A percentile compares a stretch with the other conserved stretches of the same genome.
Conservation (phyloP, 2,113 vertebrate genomes). For the Misgurnus mizolepis region DNA sequence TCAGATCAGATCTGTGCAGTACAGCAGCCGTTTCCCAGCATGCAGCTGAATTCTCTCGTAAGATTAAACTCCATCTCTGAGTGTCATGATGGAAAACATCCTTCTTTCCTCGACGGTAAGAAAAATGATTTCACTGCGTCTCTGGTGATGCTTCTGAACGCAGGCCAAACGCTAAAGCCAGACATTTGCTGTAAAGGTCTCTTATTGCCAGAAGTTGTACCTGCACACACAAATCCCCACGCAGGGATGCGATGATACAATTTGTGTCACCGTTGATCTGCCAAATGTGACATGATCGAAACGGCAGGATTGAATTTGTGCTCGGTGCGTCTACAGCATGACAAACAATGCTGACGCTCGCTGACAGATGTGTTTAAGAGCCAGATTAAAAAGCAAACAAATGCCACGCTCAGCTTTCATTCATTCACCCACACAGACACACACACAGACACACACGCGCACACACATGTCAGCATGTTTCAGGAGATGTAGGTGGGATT, state of each 20-base stretch:
- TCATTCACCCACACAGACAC: conserved; percentile 29
- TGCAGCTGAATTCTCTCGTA: conserved; percentile 28
- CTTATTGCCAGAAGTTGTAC: conserved; percentile 67
- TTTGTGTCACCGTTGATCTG: conserved; percentile 78
- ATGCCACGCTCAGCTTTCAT: conserved; percentile 68
- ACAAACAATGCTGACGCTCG: conserved; percentile 80
- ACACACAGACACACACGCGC: conserved; percentile 47
- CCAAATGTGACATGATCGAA: conserved; percentile 72
- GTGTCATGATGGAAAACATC: conserved; percentile 37
- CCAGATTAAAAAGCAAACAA: conserved; percentile 79
- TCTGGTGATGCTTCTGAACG: conserved; percentile 56
- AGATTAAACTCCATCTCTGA: conserved; percentile 25
- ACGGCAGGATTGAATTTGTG: conserved; percentile 75
- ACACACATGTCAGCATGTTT: conserved; percentile 30
- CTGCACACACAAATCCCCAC: conserved; percentile 73
- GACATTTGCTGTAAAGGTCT: conserved; percentile 64
- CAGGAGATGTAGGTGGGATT: not conserved
- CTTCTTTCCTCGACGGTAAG: conserved; percentile 17
- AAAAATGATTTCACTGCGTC: conserved; percentile 38
- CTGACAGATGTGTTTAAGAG: conserved; percentile 83
- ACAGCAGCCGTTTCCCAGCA: not conserved
- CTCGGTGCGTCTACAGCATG: conserved; percentile 68
- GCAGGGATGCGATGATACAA: conserved; percentile 70
- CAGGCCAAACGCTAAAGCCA: conserved; percentile 59
- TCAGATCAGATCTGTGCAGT: not conserved